Evolutionary conservation across 2,113 vertebrate species (phyloP), one percentile per base, ranked within the genome.

Genomic region (Mormyrus lacerda): DNA sequence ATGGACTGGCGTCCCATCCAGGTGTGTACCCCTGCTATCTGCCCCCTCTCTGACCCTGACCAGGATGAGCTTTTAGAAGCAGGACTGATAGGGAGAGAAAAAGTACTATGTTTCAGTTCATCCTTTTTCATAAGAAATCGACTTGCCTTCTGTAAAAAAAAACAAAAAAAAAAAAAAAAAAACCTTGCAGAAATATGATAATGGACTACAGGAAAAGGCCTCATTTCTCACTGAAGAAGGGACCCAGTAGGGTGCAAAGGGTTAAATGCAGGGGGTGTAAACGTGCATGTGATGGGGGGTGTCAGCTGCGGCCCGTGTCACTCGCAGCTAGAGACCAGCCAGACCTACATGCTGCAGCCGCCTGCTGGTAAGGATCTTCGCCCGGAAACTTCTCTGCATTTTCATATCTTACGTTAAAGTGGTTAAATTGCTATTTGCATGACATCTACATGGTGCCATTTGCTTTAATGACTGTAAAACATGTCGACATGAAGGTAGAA

Each of bases 291-390:
- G 89, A 86, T 15, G 55, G 89, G 88, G 79, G 11, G 58, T 5
- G n/a, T 89, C 91, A 91, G 88, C 89, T 69, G 93, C 94, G 93
- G 93, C 93, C 79, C 90, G 87, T 95, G 92, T 96, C 95, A 92
- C 84, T 92, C 11, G 88, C 84, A 91, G 90, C 88, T 87, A 89
- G 69, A 91, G 45, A 1, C 45, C 89, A 87, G 94, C 92, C 91
- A 88, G 90, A 17, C 9, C 82, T 89, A 65, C 76, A 90, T 45
- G 53, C 93, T 91, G 91, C 95, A 94, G 94, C 94, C 93, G 92
- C 93, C 93, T 90, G 91, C 93, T 94, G 95, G 95, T 96, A 93
- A 95, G 96, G 10, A 31, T 4, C 27, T 69, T 69, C 39, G 45
- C 17, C 31, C 39, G 35, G 35, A 61, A 65, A 21, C 48, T 39